Conservation (phyloP, 2,113 vertebrate species). For the Xenopus tropicalis region DNA sequence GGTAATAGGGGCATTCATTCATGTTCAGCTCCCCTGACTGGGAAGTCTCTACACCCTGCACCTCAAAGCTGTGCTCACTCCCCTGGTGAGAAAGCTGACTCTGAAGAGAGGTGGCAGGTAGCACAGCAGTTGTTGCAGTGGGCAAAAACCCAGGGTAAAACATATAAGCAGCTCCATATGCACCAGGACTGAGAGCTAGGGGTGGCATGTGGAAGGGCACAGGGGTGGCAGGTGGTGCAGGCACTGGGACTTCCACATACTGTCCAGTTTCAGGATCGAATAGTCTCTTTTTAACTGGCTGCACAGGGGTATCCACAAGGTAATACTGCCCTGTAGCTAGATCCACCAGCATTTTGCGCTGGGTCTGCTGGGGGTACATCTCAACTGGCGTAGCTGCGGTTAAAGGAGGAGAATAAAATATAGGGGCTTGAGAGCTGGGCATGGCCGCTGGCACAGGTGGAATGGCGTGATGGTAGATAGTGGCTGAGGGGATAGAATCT, state of each 20-base stretch:
- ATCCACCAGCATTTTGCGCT: constrained; percentile 91
- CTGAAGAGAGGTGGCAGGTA: constrained; percentile 69
- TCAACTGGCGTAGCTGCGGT: constrained; percentile 56
- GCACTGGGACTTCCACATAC: constrained; percentile 87
- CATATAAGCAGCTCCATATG: constrained; percentile 85
- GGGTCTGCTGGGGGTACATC: constrained; percentile 70
- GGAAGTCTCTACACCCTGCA: constrained; percentile 40
- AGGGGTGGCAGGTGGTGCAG: constrained; percentile 67
- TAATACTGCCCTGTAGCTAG: constrained; percentile 90
- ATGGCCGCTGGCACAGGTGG: constrained; percentile 63
- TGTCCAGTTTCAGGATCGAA: constrained; percentile 94
- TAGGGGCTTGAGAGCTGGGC: constrained; percentile 21
- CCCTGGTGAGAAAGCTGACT: constrained; percentile 62
- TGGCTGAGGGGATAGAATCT: constrained; percentile 60
- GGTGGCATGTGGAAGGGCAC: constrained; percentile 72
- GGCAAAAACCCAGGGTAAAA: constrained; percentile 87
- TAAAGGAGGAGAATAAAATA: constrained; percentile 74
- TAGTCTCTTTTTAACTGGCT: constrained; percentile 77
- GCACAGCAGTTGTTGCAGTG: constrained; percentile 48
- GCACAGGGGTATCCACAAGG: constrained; percentile 87
- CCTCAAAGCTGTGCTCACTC: constrained; percentile 48
- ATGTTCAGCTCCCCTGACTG: constrained; percentile 60
- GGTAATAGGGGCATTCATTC: constrained; percentile 81
- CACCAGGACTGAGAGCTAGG: constrained; percentile 74
- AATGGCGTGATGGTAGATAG: constrained; percentile 67